Evolutionary conservation across 1,140 invertebrate species (phyloP), one percentile per base, ranked within the genome.

Genomic region (Anastrepha obliqua): DNA sequence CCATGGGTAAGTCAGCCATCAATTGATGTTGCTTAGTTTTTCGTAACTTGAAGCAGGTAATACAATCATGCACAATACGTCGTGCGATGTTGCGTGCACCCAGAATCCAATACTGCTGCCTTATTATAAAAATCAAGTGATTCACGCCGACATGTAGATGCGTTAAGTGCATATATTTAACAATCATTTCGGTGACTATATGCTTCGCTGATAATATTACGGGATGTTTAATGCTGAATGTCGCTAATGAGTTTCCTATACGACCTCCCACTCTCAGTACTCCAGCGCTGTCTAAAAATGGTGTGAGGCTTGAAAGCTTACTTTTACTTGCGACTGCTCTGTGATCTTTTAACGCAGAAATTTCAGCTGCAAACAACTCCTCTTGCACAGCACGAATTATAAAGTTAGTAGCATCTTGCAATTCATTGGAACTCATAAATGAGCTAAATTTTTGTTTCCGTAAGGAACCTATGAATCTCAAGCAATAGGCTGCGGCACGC

Each of bases 1-100:
- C 55, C 29, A n/a, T 42, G 7, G 92, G 92, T 51, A 93, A 87
- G 78, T 93, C 65, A 3, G 88, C 92, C 93, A 94, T 94, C 6
- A 91, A 74, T n/a, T 89, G 88, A 9, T 90, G 88, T 9, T 87
- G n/a, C 7, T 88, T 78, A 64, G 88, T 85, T 29, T 91, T 89
- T 58, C 89, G 89, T 9, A 87, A 87, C 39, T 89, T 74, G 86
- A 85, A 89, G 88, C 93, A 94, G 13, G 42, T 88, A 6, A 93
- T 87, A 87, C 93, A 94, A 39, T 87, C 90, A 4, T 87, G 78
- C 47, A 90, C 89, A 87, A 89, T 67, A 29, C 88, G 88, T 86
- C 89, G 88, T 2, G 89, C 86, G 86, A 90, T 74, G 59, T 89
- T 90, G 39, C 89, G 86, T 55, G 91, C 92, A 6, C 89, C 78